Base-by-base conservation (phyloP, 2,797 vertebrate species). In the Stomatorhinus walkeri region DNA sequence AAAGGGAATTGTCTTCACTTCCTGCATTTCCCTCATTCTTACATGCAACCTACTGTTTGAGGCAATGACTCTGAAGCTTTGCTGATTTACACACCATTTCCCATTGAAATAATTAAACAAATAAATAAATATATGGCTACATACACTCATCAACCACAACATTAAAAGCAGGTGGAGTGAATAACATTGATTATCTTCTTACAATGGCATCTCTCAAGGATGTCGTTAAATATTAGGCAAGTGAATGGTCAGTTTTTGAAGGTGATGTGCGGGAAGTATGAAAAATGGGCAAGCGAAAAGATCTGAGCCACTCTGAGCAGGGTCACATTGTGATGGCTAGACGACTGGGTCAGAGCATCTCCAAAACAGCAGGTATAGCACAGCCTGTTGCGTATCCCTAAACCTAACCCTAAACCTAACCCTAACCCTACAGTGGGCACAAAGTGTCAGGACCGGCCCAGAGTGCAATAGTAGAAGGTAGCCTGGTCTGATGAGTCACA, bases 1-100 rank as follows among this genome's bases (percentile, higher is more conserved):
- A 89, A 90, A 79, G 92, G 95, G 94, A 96, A 96, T 95, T 93
- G 95, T 96, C 94, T 93, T 91, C 48, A 40, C 90, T 91, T 93
- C 93, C 93, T 88, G 48, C 54, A 28, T 49, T 24, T 10, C 28
- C 28, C 36, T 32, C 49, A 54, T 64, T 40, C 79, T 61, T 46
- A 32, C 36, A 48, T 9, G 7, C 10, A 49, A 46, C 19, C 16
- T 12, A 76, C 59, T 76, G 43, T 49, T 14, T 54, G 46, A 64
- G 9, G 40, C 40, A 64, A n/a, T 28, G 16, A 36, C 46, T 61
- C 19, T 7, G 86, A 46, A 22, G 3, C 8, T 24, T 46, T 61
- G 16, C 43, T n/a, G 43, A 84, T 84, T 84, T 84, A 43, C 72
- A 79, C 51, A 54, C 49, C 16, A 9, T 19, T 52, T 56, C 22